phyloP scores from a whole-genome alignment of 2,113 vertebrate genomes.

The Elaphurus davidianus region DNA sequence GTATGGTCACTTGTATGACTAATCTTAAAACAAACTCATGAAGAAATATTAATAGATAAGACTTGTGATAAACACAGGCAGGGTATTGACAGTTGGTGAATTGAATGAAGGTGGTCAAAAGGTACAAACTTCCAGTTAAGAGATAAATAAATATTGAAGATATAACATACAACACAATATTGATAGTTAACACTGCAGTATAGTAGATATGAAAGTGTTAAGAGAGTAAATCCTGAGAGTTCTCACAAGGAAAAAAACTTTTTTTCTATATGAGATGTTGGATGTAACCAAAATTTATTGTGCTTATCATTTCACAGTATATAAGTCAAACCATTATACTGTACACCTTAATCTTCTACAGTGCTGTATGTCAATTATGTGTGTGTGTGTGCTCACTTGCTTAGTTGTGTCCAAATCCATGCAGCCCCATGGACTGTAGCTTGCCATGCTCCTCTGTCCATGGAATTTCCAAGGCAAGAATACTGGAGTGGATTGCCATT shows the following conservation, averaged over 20 bases:
- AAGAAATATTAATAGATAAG: not conserved
- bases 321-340: not conserved
- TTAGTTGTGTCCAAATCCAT: not conserved
- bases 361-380: not conserved
- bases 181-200: not conserved
- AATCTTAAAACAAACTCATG: not conserved
- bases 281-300: not conserved
- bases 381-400: not conserved
- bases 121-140: not conserved
- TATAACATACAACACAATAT: not conserved
- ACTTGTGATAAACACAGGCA: not conserved
- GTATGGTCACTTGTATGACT: not conserved
- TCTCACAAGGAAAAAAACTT: not conserved
- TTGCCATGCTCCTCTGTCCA: not conserved
- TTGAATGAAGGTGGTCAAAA: not conserved
- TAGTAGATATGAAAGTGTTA: not conserved
- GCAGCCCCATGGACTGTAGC: not conserved
- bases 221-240: not conserved
- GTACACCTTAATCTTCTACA: not conserved
- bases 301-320: not conserved
- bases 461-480: not conserved
- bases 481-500: not conserved
- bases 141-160: not conserved
- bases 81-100: no score
- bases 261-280: not conserved